A percentile compares a stretch with the other conserved stretches of the same genome.
phyloP scores from a whole-genome alignment of 2,888 invertebrate genomes.

The Palloptera scutellata region DNA sequence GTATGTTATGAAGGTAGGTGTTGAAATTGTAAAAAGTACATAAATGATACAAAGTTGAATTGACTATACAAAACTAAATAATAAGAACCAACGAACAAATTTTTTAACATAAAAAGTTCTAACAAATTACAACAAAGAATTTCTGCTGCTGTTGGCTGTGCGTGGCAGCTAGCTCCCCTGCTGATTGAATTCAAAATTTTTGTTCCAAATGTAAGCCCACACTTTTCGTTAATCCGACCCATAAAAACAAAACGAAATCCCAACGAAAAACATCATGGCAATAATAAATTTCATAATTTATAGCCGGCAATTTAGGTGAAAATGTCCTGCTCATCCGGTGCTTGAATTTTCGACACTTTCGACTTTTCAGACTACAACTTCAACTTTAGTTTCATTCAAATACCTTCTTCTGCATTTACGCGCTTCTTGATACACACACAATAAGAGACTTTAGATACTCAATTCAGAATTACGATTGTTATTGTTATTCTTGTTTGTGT shows the following conservation, averaged over 20 bases:
- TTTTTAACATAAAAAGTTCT: neutral
- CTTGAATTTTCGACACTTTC: slow-evolving; percentile 35
- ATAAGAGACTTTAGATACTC: neutral
- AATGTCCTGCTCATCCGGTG: slow-evolving; percentile 31
- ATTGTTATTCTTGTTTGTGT: too few relatives aligned
- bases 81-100: too few relatives aligned
- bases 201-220: neutral
- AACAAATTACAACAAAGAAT: slow-evolving; percentile 3
- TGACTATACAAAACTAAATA: too few relatives aligned
- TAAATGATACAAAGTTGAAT: too few relatives aligned
- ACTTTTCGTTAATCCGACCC: slow-evolving; percentile 11
- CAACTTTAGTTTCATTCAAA: neutral
- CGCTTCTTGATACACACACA: neutral
- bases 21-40: too few relatives aligned
- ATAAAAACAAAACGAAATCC: slow-evolving; percentile 14
- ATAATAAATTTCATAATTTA: slow-evolving; percentile 33
- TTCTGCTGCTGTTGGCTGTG: neutral
- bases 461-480: too few relatives aligned
- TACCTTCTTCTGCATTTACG: slow-evolving; percentile 6
- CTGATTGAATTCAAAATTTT: too few relatives aligned
- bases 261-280: neutral
- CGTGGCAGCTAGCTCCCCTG: neutral
- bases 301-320: slow-evolving; percentile 24
- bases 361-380: slow-evolving; percentile 14
- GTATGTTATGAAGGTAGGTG: too few relatives aligned